Percentiles rank a stretch among this genome's conserved stretches.
Conservation (phyloP, 2,113 vertebrate species). For the Pygoscelis adeliae region DNA sequence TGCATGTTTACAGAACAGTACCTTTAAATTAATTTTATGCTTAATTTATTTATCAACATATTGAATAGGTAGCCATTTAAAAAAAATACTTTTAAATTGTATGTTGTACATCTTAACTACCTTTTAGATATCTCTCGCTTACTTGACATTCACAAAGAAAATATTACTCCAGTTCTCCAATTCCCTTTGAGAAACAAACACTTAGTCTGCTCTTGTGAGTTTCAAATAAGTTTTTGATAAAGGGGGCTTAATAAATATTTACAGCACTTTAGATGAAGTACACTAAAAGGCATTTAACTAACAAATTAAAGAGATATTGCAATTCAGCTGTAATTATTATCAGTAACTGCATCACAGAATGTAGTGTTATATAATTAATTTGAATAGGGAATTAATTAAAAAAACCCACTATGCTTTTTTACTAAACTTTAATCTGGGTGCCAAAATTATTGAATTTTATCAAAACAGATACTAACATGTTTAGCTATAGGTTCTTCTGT, state of each 20-base stretch:
- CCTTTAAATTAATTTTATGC: background rate
- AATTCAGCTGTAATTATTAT: conserved; percentile 38
- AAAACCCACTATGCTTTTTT: background rate
- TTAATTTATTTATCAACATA: background rate
- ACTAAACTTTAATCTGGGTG: background rate
- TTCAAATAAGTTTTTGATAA: background rate
- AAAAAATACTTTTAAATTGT: background rate
- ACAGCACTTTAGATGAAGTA: background rate
- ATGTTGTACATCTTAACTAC: background rate
- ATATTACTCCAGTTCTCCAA: background rate
- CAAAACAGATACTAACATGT: conserved; percentile 6
- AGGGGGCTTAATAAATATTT: conserved; percentile 27
- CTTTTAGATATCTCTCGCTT: background rate
- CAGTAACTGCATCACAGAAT: conserved; percentile 12
- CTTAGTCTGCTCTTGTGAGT: background rate
- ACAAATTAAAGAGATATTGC: conserved; percentile 43
- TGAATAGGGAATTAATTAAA: background rate
- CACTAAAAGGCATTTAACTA: conserved; percentile 42
- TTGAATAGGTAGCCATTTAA: background rate
- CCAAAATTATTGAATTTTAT: background rate
- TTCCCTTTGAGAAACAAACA: background rate
- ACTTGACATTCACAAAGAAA: background rate
- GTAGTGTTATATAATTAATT: conserved; percentile 28
- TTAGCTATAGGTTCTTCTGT: background rate
- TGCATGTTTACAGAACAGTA: background rate